A percentile compares a stretch with the other conserved stretches of the same genome.
phyloP scores from a whole-genome alignment of 2,888 invertebrate species.

The Sphaerophoria rueppellii region DNA sequence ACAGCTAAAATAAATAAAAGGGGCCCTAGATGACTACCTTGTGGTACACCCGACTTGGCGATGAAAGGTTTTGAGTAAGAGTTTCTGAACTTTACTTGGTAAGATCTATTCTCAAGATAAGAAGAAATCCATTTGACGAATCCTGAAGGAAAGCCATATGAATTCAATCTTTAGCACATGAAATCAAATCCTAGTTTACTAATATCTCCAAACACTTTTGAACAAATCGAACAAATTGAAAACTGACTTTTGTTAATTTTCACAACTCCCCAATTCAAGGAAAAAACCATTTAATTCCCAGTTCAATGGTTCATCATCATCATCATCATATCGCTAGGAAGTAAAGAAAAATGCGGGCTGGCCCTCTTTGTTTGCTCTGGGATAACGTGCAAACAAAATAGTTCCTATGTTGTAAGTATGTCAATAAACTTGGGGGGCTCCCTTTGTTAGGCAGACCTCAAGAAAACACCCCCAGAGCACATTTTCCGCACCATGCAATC shows the following conservation, averaged over 20 bases:
- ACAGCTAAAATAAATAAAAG: too few relatives aligned
- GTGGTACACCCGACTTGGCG: too few relatives aligned
- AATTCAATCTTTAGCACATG: neutral
- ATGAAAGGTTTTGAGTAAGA: too few relatives aligned
- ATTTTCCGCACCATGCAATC: constrained; percentile 12
- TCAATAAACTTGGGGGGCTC: constrained; percentile 34
- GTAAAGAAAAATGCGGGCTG: constrained; percentile 5
- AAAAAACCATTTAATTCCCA: constrained; percentile 20
- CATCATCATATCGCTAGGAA: too few relatives aligned
- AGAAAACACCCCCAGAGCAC: neutral
- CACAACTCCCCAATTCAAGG: neutral
- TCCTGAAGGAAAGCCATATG: too few relatives aligned
- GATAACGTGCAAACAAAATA: constrained; percentile 59
- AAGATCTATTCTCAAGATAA: too few relatives aligned
- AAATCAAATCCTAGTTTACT: constrained; percentile 41
- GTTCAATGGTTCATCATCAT: constrained; percentile 45
- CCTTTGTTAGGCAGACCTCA: too few relatives aligned
- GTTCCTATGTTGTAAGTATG: constrained; percentile 45
- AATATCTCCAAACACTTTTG: constrained; percentile 54
- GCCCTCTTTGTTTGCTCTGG: constrained; percentile 50
- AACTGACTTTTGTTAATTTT: constrained; percentile 50
- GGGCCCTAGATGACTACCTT: too few relatives aligned
- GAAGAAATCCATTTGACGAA: too few relatives aligned
- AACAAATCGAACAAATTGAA: constrained; percentile 66
- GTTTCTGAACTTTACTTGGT: too few relatives aligned